Percentiles rank a stretch among this genome's conserved stretches.
Conservation (phyloP, 92 coral and sea anemone species). For the Diadumene lineata region DNA sequence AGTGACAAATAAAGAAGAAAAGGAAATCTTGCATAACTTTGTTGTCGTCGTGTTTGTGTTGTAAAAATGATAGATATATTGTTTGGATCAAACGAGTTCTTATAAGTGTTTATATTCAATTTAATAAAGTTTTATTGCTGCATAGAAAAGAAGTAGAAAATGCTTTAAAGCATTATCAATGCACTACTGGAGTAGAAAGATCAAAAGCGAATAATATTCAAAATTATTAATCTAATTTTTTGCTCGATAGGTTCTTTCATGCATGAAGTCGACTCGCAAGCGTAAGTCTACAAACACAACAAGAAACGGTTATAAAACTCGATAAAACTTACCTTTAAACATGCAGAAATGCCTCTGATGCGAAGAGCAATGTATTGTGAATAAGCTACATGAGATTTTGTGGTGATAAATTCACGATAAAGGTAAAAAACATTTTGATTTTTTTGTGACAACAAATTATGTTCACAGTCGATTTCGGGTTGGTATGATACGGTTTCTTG, state of each 20-base stretch:
- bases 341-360: neutral
- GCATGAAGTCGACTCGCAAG: slow-evolving; percentile 24
- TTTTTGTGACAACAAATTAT: neutral
- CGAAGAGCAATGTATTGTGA: neutral
- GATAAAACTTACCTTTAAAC: slow-evolving; percentile 26
- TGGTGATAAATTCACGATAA: neutral
- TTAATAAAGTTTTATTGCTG: neutral
- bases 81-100: neutral
- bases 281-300: slow-evolving; percentile 19
- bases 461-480: slow-evolving; percentile 4
- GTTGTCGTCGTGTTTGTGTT: neutral
- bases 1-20: neutral
- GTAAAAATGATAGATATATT: no score
- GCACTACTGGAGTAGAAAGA: neutral
- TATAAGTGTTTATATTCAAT: neutral
- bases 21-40: neutral
- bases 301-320: neutral
- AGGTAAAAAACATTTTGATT: slow-evolving; percentile 27
- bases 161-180: neutral
- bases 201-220: neutral
- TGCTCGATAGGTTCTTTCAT: neutral
- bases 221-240: slow-evolving; percentile 19
- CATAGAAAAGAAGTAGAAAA: neutral
- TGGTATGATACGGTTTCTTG: slow-evolving; percentile 15
- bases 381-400: neutral